Evolutionary conservation across 2,113 vertebrate species (phyloP).

Genomic region (Microcebus jonahi): DNA sequence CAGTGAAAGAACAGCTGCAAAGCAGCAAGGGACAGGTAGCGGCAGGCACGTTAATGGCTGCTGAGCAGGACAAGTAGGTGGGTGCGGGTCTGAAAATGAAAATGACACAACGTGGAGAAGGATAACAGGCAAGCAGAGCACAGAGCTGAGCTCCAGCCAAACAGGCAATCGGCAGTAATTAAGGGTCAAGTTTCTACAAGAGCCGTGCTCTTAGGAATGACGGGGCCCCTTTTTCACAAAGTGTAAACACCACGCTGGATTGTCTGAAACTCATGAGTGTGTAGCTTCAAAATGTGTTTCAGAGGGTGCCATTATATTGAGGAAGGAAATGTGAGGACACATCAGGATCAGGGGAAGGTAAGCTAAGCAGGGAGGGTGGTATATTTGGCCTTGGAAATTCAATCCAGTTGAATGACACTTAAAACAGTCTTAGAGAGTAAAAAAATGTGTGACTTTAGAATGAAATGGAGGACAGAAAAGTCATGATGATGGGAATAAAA

Average conservation of each 20-base stretch:
- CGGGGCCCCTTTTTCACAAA: background rate
- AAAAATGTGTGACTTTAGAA: background rate
- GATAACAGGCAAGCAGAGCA: constrained; percentile 50
- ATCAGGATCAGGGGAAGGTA: fast-evolving
- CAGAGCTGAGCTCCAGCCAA: background rate
- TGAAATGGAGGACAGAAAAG: background rate
- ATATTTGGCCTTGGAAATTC: background rate
- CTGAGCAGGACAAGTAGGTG: background rate
- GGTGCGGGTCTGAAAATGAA: constrained; percentile 3
- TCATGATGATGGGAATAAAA: background rate
- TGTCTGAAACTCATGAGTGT: background rate
- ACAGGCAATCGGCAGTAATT: background rate
- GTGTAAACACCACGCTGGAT: background rate
- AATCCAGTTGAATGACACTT: background rate
- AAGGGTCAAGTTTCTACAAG: constrained; percentile 37
- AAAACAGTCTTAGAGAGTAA: background rate
- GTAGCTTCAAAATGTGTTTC: background rate
- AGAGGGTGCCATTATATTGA: background rate
- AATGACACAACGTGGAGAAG: background rate
- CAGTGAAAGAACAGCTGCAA: constrained; percentile 58
- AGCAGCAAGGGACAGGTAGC: constrained; percentile 25
- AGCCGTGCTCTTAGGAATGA: fast-evolving
- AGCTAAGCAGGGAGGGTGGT: no score
- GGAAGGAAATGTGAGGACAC: background rate
- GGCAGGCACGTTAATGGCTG: background rate